Conservation (phyloP, 2,888 invertebrate genomes). For the Herminia tarsipennalis region DNA sequence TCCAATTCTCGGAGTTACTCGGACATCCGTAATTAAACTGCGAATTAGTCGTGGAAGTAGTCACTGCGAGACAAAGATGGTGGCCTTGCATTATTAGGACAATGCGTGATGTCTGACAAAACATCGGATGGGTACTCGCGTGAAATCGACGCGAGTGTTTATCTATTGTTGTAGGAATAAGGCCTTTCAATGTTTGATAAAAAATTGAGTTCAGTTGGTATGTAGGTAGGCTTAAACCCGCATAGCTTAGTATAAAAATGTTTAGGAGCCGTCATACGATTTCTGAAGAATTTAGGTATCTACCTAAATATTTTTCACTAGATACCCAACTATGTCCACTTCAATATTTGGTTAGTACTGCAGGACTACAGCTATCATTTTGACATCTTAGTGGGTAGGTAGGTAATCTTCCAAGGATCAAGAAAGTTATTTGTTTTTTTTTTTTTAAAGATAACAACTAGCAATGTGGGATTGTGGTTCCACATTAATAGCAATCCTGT, state of each 20-base stretch:
- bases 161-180: constrained; percentile 28
- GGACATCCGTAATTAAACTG: constrained; percentile 6
- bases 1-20: neutral
- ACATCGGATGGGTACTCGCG: constrained; percentile 42
- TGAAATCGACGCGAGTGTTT: constrained; percentile 40
- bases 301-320: too few relatives aligned
- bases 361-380: too few relatives aligned
- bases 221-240: neutral
- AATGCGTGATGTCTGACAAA: constrained; percentile 36
- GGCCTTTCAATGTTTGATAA: neutral
- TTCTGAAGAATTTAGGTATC: too few relatives aligned
- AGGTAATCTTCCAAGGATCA: too few relatives aligned
- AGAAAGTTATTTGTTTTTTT: too few relatives aligned
- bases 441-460: too few relatives aligned
- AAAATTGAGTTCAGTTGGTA: neutral
- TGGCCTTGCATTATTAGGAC: constrained; percentile 33
- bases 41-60: constrained; percentile 16
- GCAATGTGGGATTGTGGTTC: too few relatives aligned
- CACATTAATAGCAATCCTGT: too few relatives aligned
- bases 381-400: too few relatives aligned
- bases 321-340: too few relatives aligned
- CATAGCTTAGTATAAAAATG: neutral
- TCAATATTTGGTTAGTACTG: too few relatives aligned
- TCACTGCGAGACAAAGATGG: constrained; percentile 24
- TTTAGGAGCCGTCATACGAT: neutral